Conservation (phyloP, 2,888 invertebrate genomes). For the Tetanocera ferruginea region DNA sequence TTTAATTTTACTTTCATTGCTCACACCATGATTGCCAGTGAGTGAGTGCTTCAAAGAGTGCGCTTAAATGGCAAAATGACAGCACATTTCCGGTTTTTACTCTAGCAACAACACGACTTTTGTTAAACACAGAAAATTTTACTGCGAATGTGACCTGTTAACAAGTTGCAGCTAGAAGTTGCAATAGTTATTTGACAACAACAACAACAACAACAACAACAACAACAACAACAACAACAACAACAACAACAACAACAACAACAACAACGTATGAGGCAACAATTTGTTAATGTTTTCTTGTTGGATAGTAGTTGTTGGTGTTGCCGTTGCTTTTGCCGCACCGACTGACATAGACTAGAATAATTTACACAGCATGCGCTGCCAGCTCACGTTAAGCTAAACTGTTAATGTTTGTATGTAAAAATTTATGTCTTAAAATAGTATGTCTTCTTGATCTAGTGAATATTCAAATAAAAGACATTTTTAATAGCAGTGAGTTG, state of each 20-base stretch:
- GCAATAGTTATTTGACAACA: neutral
- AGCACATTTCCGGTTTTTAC: too few relatives aligned
- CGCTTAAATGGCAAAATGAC: too few relatives aligned
- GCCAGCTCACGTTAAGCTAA: neutral
- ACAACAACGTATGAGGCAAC: too few relatives aligned
- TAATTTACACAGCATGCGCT: neutral
- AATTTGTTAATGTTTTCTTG: too few relatives aligned
- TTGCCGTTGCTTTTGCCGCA: neutral
- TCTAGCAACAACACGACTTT: too few relatives aligned
- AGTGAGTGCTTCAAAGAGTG: too few relatives aligned
- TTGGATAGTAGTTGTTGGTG: neutral
- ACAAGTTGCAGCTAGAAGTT: constrained; percentile 9
- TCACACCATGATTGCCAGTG: too few relatives aligned
- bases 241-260: neutral
- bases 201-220: neutral
- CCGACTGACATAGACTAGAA: neutral
- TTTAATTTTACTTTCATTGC: too few relatives aligned
- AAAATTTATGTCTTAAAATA: neutral
- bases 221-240: neutral
- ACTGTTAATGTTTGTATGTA: neutral
- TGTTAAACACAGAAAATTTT: neutral
- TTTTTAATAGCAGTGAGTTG: too few relatives aligned
- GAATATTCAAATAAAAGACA: too few relatives aligned
- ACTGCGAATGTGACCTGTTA: constrained; percentile 15
- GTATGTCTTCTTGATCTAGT: neutral